Percentiles rank a stretch among this genome's conserved stretches.
Conservation (phyloP, 2,888 invertebrate species). For the Sympetrum striolatum region DNA sequence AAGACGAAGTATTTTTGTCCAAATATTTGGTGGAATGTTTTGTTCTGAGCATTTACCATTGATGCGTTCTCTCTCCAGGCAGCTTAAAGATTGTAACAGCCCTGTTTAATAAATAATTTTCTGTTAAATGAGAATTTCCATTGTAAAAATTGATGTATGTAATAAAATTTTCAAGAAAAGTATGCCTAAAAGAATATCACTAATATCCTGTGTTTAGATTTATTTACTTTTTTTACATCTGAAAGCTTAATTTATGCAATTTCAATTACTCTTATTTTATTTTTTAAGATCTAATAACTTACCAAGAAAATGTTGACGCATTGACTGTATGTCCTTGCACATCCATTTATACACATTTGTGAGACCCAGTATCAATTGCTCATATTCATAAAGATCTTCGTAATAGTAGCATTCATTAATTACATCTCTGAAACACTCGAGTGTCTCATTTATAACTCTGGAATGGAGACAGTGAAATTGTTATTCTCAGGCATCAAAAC, state of each 20-base stretch:
- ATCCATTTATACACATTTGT: background rate
- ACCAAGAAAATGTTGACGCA: background rate
- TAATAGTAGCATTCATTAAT: background rate
- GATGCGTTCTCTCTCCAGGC: slow-evolving; percentile 2
- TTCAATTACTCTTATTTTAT: no score
- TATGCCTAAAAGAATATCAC: no score
- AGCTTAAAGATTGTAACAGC: background rate
- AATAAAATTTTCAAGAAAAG: no score
- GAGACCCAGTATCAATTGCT: background rate
- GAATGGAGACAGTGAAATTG: background rate
- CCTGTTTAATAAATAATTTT: background rate
- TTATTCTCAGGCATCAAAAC: no score
- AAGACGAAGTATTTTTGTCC: background rate
- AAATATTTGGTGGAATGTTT: background rate
- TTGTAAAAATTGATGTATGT: no score
- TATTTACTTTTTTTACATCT: no score
- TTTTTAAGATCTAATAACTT: background rate
- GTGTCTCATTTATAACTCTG: background rate
- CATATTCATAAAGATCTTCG: background rate
- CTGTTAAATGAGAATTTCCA: no score
- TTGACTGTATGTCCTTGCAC: background rate
- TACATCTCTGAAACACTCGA: background rate
- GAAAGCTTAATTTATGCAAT: no score
- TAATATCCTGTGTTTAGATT: no score
- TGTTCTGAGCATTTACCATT: background rate